A percentile compares a stretch with the other conserved stretches of the same genome.
Conservation (phyloP, 1,140 invertebrate genomes). For the Drosophila obscura region DNA sequence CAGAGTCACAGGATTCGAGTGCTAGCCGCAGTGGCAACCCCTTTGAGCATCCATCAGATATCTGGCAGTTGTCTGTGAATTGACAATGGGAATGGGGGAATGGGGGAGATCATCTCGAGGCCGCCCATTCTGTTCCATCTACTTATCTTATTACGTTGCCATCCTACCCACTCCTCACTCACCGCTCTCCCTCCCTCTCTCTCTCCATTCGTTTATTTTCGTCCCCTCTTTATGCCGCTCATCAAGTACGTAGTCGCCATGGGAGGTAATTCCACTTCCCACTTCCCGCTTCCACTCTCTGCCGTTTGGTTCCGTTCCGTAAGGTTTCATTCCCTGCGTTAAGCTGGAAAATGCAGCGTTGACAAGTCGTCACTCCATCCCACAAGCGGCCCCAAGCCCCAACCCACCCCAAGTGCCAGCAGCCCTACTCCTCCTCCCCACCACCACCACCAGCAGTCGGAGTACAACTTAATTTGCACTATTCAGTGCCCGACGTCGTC, state of each 20-base stretch:
- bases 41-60: too few relatives aligned
- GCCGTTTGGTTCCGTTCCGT: slow-evolving; percentile 34
- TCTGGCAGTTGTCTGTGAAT: too few relatives aligned
- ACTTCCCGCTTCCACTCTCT: slow-evolving; percentile 17
- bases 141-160: slow-evolving; percentile 51
- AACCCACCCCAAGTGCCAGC: neutral
- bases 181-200: neutral
- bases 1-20: too few relatives aligned
- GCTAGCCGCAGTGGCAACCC: too few relatives aligned
- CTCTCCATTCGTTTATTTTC: neutral
- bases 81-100: too few relatives aligned
- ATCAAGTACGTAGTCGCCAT: slow-evolving; percentile 43
- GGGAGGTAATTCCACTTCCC: slow-evolving; percentile 44
- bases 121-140: neutral
- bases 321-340: slow-evolving; percentile 33
- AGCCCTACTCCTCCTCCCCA: neutral
- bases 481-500: slow-evolving; percentile 56
- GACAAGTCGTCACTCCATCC: slow-evolving; percentile 61
- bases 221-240: slow-evolving; percentile 13
- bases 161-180: neutral
- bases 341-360: slow-evolving; percentile 69
- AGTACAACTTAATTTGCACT: slow-evolving; percentile 76
- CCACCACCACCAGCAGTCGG: neutral
- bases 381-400: slow-evolving; percentile 22
- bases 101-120: slow-evolving; percentile 15